A percentile compares a stretch with the other conserved stretches of the same genome.
Conservation (phyloP, 1,140 invertebrate genomes). For the Drosophila cardini region DNA sequence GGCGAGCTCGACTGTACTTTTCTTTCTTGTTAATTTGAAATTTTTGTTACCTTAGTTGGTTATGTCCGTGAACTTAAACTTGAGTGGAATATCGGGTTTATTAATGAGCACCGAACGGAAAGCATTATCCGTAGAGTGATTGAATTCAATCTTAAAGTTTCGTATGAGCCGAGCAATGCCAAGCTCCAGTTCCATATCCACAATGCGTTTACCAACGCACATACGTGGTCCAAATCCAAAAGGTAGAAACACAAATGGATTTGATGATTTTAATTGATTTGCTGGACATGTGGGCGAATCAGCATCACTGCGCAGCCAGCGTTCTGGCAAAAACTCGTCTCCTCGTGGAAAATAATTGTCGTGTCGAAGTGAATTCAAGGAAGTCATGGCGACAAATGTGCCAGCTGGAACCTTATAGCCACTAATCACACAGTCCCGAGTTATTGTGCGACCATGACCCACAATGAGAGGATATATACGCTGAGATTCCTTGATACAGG, state of each 20-base stretch:
- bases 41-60: constrained; percentile 48
- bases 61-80: constrained; percentile 73
- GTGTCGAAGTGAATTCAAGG: constrained; percentile 78
- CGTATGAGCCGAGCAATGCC: constrained; percentile 87
- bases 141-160: constrained; percentile 86
- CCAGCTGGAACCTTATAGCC: constrained; percentile 88
- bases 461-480: constrained; percentile 86
- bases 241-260: constrained; percentile 88
- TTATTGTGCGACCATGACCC: constrained; percentile 85
- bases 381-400: constrained; percentile 85
- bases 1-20: too few relatives aligned
- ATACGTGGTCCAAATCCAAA: constrained; percentile 88
- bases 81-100: constrained; percentile 71
- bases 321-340: constrained; percentile 86
- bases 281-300: constrained; percentile 45
- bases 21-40: too few relatives aligned
- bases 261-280: constrained; percentile 77
- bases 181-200: constrained; percentile 89
- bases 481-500: constrained; percentile 88
- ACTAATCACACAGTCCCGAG: constrained; percentile 86
- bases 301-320: constrained; percentile 85
- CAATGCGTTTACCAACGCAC: constrained; percentile 88
- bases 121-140: constrained; percentile 71
- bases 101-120: constrained; percentile 64
- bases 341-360: constrained; percentile 86